Conservation (phyloP, 2,113 vertebrate genomes). For the Phocoena phocoena region DNA sequence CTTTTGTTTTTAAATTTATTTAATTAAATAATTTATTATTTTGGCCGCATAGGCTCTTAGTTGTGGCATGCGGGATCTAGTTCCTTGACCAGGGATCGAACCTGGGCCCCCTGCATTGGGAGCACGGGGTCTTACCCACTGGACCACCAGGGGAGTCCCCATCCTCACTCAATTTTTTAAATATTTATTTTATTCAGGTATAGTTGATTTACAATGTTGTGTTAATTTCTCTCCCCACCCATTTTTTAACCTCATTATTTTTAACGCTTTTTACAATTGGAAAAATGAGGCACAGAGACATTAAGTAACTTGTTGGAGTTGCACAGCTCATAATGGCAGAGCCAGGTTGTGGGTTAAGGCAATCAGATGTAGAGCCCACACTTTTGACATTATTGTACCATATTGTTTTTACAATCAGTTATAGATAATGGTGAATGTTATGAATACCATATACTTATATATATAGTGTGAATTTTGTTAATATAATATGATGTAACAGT, state of each 20-base stretch:
- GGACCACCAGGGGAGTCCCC: too few species aligned
- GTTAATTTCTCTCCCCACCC: neutral
- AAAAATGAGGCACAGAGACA: neutral
- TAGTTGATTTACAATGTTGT: neutral
- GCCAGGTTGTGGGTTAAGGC: neutral
- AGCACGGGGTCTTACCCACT: too few species aligned
- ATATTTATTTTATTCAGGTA: neutral
- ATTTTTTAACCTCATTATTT: neutral
- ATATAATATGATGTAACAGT: neutral
- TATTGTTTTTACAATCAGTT: constrained; percentile 26
- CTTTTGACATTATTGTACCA: neutral
- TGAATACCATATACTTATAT: neutral
- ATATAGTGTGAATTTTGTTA: neutral
- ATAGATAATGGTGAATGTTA: neutral
- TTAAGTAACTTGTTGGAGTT: neutral
- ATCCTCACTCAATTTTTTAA: neutral
- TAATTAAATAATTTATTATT: too few species aligned
- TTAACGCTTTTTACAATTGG: neutral
- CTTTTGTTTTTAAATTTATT: too few species aligned
- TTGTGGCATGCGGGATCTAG: too few species aligned
- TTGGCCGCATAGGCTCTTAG: too few species aligned
- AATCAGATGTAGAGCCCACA: neutral
- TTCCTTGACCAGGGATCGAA: too few species aligned
- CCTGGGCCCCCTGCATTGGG: too few species aligned
- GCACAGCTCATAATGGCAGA: neutral